These are phyloP conservation scores for Uria aalge DNA, from an alignment of 2,113 vertebrate genomes.

Conservation along the genomic window DNA sequence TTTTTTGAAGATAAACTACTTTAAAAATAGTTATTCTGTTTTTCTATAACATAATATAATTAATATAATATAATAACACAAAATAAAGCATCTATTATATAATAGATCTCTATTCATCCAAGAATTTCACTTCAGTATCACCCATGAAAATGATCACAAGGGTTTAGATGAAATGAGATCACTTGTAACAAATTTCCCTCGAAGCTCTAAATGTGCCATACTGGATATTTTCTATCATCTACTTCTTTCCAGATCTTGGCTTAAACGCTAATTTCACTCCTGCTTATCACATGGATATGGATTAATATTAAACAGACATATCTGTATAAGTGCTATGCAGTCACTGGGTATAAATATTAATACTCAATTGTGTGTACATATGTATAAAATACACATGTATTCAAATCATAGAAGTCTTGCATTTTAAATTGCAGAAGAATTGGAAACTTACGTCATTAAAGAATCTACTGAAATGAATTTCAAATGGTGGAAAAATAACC, in stretches of 20 bases:
- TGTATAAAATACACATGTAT: not conserved
- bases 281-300: not conserved
- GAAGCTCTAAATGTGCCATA: not conserved
- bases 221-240: not conserved
- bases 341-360: not conserved
- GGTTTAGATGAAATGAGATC: not conserved
- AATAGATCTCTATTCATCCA: not conserved
- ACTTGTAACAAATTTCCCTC: not conserved
- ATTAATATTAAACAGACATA: not conserved
- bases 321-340: not conserved
- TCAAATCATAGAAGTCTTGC: not conserved
- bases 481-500: not conserved
- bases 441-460: not conserved
- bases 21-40: not conserved
- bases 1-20: not conserved
- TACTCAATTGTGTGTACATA: rapidly evolving
- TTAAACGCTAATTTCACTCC: not conserved
- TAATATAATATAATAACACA: too few relatives aligned
- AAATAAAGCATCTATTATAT: too few relatives aligned
- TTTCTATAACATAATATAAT: too few relatives aligned
- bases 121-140: not conserved
- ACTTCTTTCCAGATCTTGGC: not conserved
- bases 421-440: not conserved
- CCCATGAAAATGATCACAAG: not conserved
- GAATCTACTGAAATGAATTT: not conserved